Evolutionary conservation across 1,140 invertebrate genomes (phyloP), one percentile per base, ranked within the genome.

Genomic region (Myzus persicae): DNA sequence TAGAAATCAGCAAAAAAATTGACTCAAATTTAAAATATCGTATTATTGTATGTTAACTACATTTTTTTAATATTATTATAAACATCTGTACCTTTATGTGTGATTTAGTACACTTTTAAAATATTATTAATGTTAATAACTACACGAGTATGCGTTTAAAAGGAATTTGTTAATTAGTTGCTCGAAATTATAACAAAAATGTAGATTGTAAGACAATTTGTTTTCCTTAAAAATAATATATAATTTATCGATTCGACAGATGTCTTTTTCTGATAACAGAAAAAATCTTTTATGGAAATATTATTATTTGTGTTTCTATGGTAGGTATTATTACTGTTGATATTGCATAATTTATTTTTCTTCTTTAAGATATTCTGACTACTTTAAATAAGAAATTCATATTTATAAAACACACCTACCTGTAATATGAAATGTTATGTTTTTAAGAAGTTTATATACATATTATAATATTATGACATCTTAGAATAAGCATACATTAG

Each of bases 201-300:
- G 54, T 1, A n/a, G 11, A 67, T 67, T 14, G 7, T 4, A 67
- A 67, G n/a, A n/a, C 3, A n/a, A n/a, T n/a, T 36, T 76, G 36
- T n/a, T n/a, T 18, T 76, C 31, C 6, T 14, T n/a, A n/a, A 76
- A n/a, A n/a, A 59, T 11, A 67, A n/a, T 5, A n/a, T 18, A 76
- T 18, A 76, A 18, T n/a, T 76, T 76, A 76, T 76, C 5, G 31
- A n/a, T 76, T 76, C 18, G 14, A 76, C 59, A 76, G 31, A 76
- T 76, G 14, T 76, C 5, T 76, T 76, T n/a, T 4, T 18, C n/a
- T 76, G n/a, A 76, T 5, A 4, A 36, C n/a, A 76, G 14, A 3
- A n/a, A n/a, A 67, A 76, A 76, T 76, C 31, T n/a, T 76, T 76
- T 76, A 76, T 76, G 59, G 26, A 67, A 76, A 76, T 76, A 76